Evolutionary conservation across 1,140 invertebrate species (phyloP), one percentile per base, ranked within the genome.

Genomic region (Berghia stephanieae): DNA sequence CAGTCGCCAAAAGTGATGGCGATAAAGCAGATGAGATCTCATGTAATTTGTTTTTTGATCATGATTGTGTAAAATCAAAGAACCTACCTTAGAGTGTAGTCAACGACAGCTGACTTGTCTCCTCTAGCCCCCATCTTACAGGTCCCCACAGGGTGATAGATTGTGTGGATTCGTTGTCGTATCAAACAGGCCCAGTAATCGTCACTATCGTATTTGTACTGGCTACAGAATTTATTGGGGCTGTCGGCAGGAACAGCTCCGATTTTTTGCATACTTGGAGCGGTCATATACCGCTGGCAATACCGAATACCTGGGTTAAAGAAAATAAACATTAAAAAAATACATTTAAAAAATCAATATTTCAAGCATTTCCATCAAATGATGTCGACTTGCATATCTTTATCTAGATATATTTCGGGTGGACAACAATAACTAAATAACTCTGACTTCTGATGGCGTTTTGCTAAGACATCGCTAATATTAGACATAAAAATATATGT

Each of bases 81-180:
- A n/a, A n/a, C n/a, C n/a, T 71, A 86, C 89, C 88, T 88, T 3
- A 91, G 89, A 81, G 94, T 91, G 13, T 94, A 93, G 88, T 98
- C 96, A 0, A 98, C 96, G 0, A 98, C 96, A 0, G 96, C 95
- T 4, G 93, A 92, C 13, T 92, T 90, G 86, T 96, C 95, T 92
- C 93, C 94, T 66, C 93, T 93, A 0, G 94, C 94, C 0, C 96
- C 96, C 96, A 98, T 98, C 87, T 96, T 97, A 70, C 94, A 95
- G 0, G 96, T 97, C 0, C 96, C 95, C 0, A 95, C 93, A 0
- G 95, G 95, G 91, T 97, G 95, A 85, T 96, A 96, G 55, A 94
- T 93, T 0, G 95, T 96, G n/a, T 84, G 79, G 16, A 88, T 82
- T 27, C 85, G 86, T n/a, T 84, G 78, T 34, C 84, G 75, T 0